phyloP scores from a whole-genome alignment of 2,888 invertebrate species.

The Drosophila mercatorum region DNA sequence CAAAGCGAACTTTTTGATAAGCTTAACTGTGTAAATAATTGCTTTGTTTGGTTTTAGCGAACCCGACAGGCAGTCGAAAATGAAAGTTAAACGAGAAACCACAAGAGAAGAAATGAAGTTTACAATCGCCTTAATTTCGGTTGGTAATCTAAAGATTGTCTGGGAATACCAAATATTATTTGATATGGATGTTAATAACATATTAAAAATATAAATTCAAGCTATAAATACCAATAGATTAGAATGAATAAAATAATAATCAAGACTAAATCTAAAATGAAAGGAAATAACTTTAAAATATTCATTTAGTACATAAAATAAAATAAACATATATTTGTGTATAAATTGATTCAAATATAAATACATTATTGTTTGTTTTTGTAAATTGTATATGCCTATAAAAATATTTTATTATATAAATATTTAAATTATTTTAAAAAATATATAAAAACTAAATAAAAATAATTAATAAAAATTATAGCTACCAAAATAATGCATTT shows the following conservation, averaged over 20 bases:
- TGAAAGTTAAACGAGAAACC: slow-evolving; percentile 20
- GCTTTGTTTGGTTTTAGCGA: slow-evolving; percentile 35
- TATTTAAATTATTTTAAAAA: background rate
- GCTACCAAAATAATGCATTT: background rate
- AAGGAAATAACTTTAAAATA: background rate
- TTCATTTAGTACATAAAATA: background rate
- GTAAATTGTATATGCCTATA: background rate
- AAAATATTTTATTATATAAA: slow-evolving; percentile 1
- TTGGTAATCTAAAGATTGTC: slow-evolving; percentile 61
- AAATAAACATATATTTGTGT: background rate
- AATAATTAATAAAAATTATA: background rate
- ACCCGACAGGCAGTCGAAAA: slow-evolving; percentile 27
- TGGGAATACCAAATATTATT: slow-evolving; percentile 41
- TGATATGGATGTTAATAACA: slow-evolving; percentile 9
- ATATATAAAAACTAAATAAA: background rate
- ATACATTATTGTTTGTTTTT: background rate
- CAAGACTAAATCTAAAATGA: too few species aligned
- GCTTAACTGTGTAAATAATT: slow-evolving; percentile 50
- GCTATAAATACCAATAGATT: background rate
- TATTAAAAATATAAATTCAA: background rate
- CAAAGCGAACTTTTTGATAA: slow-evolving; percentile 56
- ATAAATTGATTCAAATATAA: background rate
- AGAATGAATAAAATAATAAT: background rate
- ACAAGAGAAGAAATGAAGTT: slow-evolving; percentile 17
- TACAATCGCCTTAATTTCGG: slow-evolving; percentile 22